Evolutionary conservation across 2,888 invertebrate genomes (phyloP), one percentile per base, ranked within the genome.

Genomic region (Rhogogaster chlorosoma): DNA sequence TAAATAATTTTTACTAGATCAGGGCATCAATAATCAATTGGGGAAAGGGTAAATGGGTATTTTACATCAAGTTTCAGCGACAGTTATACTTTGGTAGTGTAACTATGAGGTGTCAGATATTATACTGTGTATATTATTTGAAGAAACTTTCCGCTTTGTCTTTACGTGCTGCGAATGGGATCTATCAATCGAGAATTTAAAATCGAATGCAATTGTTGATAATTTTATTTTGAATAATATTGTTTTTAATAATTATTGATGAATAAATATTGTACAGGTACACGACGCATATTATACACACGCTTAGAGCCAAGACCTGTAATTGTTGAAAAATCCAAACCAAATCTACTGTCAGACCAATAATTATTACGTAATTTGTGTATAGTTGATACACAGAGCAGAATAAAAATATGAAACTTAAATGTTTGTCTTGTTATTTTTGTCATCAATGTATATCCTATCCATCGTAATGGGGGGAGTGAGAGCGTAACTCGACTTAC

Each of bases 351-450:
- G 88, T 88, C 89, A 91, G 90, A 91, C 90, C 89, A 90, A 91
- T 91, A 89, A 90, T 91, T 89, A 90, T 87, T 90, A 90, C 86
- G 86, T 89, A 88, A 90, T 90, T 89, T 89, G 89, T 91, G 91
- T 91, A 80, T 80, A 90, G 88, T 85, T 85, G 87, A 89, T 89
- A 89, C 88, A 90, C 89, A 88, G 88, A 87, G 86, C 84, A 89
- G 88, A 90, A 86, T 42, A 77, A 77, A 49, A 77, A 53, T 53
- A 53, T 77, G 45, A 77, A 77, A 77, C 29, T 73, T 73, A 73
- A 22, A n/a, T 42, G 42, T 38, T 42, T 73, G 71, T n/a, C 22
- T 42, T 73, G 22, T 73, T 73, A 38, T 22, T 42, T 42, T 36
- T n/a, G 18, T 70, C 18, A n/a, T 70, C 5, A 32, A 70, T 36